Evolutionary conservation across 2,113 vertebrate species (phyloP), one percentile per base, ranked within the genome.

Genomic region (Desmodus rotundus): DNA sequence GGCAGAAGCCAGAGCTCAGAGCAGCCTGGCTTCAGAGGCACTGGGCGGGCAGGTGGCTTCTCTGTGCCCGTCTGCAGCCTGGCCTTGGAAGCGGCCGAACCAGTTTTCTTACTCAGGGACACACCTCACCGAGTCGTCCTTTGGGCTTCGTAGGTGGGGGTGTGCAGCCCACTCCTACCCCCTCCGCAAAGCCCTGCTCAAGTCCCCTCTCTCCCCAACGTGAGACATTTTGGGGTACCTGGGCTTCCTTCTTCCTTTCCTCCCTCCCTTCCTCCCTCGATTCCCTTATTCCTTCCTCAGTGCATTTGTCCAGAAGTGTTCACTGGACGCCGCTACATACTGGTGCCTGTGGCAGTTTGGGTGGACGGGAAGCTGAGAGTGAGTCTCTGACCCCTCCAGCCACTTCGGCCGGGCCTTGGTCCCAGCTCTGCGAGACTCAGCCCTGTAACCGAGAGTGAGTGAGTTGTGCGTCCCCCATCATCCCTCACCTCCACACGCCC

Each of bases 251-350:
- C 12, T 4, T 7, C 12, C 58, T 3, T 8, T 50, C 33, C 4
- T 7, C 4, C 33, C n/a, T 38, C 3, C 52, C 36, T 54, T 4
- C 76, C 52, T 36, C n/a, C n/a, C n/a, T n/a, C n/a, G n/a, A n/a
- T n/a, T 2, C 73, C 31, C 45, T 28, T 36, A 26, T 72, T 72
- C 70, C 41, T 7, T 73, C 45, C 4, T 22, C 45, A 7, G 5
- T 45, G 3, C 8, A 26, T 24, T 24, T 13, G 1, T 41, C 20
- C 31, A 4, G 31, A 74, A 24, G 15, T 3, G 6, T 8, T 6
- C 7, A 2, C 38, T 4, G 38, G n/a, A 11, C 1, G 1, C 45
- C 0, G 0, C 61, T 0, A 0, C 0, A 2, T 4, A 1, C 15
- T 0, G 14, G 33, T 0, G 0, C 33, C 3, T 10, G 2, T 0